Evolutionary conservation across 1,140 invertebrate species (phyloP).

Genomic region (Potamilus streckersoni): DNA sequence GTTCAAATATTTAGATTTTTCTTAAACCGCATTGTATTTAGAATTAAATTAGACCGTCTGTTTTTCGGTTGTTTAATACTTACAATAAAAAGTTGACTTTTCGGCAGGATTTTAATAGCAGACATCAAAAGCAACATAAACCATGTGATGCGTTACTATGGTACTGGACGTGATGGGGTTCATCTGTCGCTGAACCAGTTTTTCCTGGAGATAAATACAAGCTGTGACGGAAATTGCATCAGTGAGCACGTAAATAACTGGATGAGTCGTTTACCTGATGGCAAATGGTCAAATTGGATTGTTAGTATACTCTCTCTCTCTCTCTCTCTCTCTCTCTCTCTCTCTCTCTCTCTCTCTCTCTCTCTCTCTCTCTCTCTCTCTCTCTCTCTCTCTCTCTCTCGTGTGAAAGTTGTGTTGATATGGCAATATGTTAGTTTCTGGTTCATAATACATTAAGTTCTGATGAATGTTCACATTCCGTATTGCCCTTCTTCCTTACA

Average conservation of each 20-base stretch:
- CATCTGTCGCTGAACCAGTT: conserved; percentile 44
- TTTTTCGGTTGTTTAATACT: not conserved
- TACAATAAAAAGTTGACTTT: not conserved
- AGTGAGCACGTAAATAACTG: conserved; percentile 34
- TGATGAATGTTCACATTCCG: no score
- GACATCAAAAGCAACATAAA: conserved; percentile 33
- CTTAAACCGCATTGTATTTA: no score
- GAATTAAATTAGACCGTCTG: no score
- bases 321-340: no score
- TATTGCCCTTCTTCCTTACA: no score
- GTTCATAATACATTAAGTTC: no score
- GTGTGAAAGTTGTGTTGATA: no score
- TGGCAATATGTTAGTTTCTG: no score
- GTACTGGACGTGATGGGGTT: conserved; percentile 42
- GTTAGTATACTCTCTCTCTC: conserved; percentile 10
- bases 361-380: not conserved
- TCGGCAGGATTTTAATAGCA: conserved; percentile 41
- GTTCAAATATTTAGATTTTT: no score
- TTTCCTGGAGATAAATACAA: conserved; percentile 6
- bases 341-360: not conserved
- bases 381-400: no score
- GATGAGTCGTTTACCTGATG: conserved; percentile 31
- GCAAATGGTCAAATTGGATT: conserved; percentile 46
- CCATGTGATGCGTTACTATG: conserved; percentile 38
- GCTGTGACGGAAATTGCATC: conserved; percentile 31